Evolutionary conservation across 1,140 invertebrate species (phyloP).

Genomic region (Ganaspis sp.): DNA sequence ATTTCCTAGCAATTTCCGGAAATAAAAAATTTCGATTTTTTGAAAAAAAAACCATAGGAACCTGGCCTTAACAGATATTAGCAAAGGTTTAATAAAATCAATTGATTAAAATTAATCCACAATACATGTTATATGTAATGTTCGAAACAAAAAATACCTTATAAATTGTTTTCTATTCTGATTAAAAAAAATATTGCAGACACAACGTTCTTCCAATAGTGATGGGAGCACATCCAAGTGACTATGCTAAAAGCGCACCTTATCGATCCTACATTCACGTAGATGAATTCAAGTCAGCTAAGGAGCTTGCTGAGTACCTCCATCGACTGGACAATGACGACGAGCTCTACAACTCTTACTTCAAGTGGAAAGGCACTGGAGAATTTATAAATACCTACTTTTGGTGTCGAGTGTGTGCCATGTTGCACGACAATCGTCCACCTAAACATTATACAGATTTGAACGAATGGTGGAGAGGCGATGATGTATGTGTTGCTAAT

Average conservation of each 20-base stretch:
- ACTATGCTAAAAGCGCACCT: conserved; percentile 92
- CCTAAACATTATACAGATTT: conserved; percentile 86
- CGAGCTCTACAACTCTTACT: conserved; percentile 93
- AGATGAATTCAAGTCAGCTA: conserved; percentile 92
- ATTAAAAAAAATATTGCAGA: conserved; percentile 75
- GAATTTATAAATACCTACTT: conserved; percentile 97
- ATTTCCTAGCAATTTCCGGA: too few relatives aligned
- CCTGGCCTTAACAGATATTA: too few relatives aligned
- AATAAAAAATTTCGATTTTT: too few relatives aligned
- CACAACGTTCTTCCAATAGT: conserved; percentile 94
- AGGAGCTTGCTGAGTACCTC: conserved; percentile 91
- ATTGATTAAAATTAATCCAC: too few relatives aligned
- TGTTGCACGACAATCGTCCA: conserved; percentile 86
- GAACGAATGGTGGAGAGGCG: conserved; percentile 91
- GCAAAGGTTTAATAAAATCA: too few relatives aligned
- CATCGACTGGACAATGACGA: conserved; percentile 89
- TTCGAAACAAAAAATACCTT: too few relatives aligned
- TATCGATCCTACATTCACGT: conserved; percentile 95
- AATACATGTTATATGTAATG: too few relatives aligned
- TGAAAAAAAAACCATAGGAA: too few relatives aligned
- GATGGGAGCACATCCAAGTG: conserved; percentile 94
- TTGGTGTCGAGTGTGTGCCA: conserved; percentile 95
- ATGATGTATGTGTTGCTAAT: conserved; percentile 81
- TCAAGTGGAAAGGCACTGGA: conserved; percentile 92
- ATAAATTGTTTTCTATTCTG: too few relatives aligned